Evolutionary conservation across 2,113 vertebrate species (phyloP), one percentile per base, ranked within the genome.

Genomic region (Mastomys coucha): DNA sequence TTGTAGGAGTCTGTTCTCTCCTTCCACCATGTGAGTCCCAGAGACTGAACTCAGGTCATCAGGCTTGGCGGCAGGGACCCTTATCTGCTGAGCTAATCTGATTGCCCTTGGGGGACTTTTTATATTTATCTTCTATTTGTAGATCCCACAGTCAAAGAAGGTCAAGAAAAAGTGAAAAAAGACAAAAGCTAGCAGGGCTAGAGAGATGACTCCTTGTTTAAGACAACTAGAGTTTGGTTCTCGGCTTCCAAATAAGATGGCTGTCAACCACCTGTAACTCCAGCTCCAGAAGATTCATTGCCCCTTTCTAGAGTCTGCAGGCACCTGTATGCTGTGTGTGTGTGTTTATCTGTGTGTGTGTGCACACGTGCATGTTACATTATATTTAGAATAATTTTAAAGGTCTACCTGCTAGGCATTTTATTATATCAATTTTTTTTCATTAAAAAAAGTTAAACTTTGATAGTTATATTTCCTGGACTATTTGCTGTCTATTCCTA

Each of bases 311-410:
- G 81, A 58, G n/a, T 63, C 24, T 42, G 13, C 28, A n/a, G 81
- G 58, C 24, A 63, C 56, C n/a, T 84, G 56, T 26, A 28, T 82
- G 36, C 73, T 97, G 63, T 85, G 63, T 90, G 31, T 13, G 17
- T 20, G 9, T 11, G 31, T 76, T 24, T 26, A 39, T 76, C 24
- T 26, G 73, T 45, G 73, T 45, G 73, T 45, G 73, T 75, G 10
- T 75, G 72, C 56, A 58, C 53, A 16, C 42, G 45, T 20, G 49
- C 28, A 7, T 9, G 78, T 94, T 96, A 31, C 72, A 12, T 89
- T 92, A 65, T 67, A 90, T 97, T 94, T 96, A 36, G 96, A 92
- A 26, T 28, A 81, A 84, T 8, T 53, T 88, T 93, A 86, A 90
- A 90, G 56, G 39, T 22, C 93, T 84, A 33, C 49, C 87, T 89